phyloP scores from a whole-genome alignment of 2,113 vertebrate species.

The Cheilinus undulatus region DNA sequence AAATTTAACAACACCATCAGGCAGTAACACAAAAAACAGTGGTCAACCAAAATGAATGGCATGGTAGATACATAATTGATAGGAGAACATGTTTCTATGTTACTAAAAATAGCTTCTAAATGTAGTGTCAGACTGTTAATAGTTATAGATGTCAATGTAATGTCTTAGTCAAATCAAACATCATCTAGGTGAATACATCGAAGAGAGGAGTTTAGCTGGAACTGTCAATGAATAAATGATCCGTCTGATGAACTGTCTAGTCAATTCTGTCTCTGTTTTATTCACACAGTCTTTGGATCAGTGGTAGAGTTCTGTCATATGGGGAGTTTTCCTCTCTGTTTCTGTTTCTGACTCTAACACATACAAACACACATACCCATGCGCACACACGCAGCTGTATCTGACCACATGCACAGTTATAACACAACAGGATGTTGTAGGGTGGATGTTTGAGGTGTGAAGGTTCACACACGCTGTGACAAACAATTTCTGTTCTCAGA shows the following conservation, averaged over 20 bases:
- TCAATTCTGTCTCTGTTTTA: constrained; percentile 47
- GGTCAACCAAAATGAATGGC: too few species aligned
- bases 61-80: too few species aligned
- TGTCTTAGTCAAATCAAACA: neutral
- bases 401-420: constrained; percentile 69
- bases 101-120: too few species aligned
- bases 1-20: too few species aligned
- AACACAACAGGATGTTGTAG: constrained; percentile 79
- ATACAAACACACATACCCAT: constrained; percentile 21
- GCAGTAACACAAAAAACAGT: too few species aligned
- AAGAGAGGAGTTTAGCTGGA: constrained; percentile 11
- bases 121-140: too few species aligned
- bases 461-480: constrained; percentile 60
- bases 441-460: constrained; percentile 76
- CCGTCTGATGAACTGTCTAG: too few species aligned
- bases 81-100: too few species aligned
- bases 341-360: constrained; percentile 51
- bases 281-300: constrained; percentile 58
- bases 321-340: constrained; percentile 71
- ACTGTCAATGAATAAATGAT: constrained; percentile 59
- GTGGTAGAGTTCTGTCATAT: constrained; percentile 52
- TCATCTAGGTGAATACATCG: neutral
- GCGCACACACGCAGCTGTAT: constrained; percentile 60
- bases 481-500: constrained; percentile 68
- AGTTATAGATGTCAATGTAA: too few species aligned